These are phyloP conservation scores for Drosophila burlai DNA, from an alignment of 1,140 invertebrate genomes.

Conservation along the genomic window DNA sequence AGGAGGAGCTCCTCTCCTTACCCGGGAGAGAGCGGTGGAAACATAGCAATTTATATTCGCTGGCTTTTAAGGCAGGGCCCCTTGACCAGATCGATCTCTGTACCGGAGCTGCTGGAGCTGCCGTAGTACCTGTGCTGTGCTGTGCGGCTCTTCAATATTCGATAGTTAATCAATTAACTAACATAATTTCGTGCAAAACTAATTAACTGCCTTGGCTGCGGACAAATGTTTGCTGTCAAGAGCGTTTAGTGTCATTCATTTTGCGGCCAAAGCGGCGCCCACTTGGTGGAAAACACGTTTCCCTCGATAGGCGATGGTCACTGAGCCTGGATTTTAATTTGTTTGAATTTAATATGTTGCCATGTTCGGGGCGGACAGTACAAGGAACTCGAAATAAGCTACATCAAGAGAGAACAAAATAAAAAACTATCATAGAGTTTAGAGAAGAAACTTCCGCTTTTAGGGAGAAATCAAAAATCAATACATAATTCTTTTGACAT, in stretches of 20 bases:
- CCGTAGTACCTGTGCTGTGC: conserved; percentile 1
- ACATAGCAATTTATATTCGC: conserved; percentile 58
- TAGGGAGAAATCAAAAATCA: conserved; percentile 76
- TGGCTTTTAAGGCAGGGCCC: conserved; percentile 63
- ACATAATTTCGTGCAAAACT: conserved; percentile 82
- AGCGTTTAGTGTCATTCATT: conserved; percentile 81
- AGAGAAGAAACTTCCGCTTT: conserved; percentile 49
- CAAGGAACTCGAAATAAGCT: not conserved
- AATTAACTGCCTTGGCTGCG: conserved; percentile 68
- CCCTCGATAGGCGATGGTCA: not conserved
- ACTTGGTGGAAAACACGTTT: conserved; percentile 61
- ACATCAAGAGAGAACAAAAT: not conserved
- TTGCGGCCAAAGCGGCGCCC: conserved; percentile 65
- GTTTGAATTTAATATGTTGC: conserved; percentile 62
- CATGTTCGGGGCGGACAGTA: conserved; percentile 26
- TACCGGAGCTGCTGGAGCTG: conserved; percentile 13
- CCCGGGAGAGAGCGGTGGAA: conserved; percentile 12
- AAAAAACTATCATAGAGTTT: not conserved
- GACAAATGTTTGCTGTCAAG: conserved; percentile 80
- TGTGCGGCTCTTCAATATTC: conserved; percentile 40
- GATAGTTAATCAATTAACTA: conserved; percentile 79
- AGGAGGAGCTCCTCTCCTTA: conserved; percentile 18
- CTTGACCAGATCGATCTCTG: conserved; percentile 31
- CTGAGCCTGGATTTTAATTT: conserved; percentile 53
- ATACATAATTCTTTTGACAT: conserved; percentile 84